These are phyloP conservation scores for Oncorhynchus nerka DNA, from an alignment of 2,113 vertebrate species.

Conservation along the genomic window DNA sequence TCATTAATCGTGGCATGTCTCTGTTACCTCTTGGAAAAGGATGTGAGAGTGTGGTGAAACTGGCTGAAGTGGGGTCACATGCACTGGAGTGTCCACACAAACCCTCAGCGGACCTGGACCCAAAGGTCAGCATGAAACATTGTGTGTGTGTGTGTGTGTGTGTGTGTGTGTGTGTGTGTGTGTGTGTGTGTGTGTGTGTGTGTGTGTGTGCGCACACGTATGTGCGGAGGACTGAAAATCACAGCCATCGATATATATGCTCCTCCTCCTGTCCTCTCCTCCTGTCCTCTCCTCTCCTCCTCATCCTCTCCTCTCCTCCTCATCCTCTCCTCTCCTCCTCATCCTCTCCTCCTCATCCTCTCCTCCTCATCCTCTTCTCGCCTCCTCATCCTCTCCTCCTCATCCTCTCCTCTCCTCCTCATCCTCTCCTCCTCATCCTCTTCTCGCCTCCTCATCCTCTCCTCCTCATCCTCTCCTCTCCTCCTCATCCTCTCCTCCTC, in stretches of 20 bases:
- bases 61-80: slow-evolving; percentile 64
- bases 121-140: slow-evolving; percentile 66
- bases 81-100: slow-evolving; percentile 52
- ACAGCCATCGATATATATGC: slow-evolving; percentile 33
- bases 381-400: too few species aligned
- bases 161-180: too few species aligned
- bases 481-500: too few species aligned
- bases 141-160: neutral
- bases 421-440: too few species aligned
- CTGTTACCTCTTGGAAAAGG: slow-evolving; percentile 45
- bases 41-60: slow-evolving; percentile 52
- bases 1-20: neutral
- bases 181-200: neutral
- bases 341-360: too few species aligned
- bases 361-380: too few species aligned
- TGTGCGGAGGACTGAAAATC: slow-evolving; percentile 21
- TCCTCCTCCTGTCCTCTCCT: neutral
- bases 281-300: too few species aligned
- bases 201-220: neutral
- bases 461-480: too few species aligned
- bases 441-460: too few species aligned
- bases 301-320: too few species aligned
- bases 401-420: too few species aligned
- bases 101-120: slow-evolving; percentile 56
- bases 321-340: too few species aligned